These are phyloP conservation scores for Melanocharis versteri DNA, from an alignment of 2,113 vertebrate species.

Conservation along the genomic window DNA sequence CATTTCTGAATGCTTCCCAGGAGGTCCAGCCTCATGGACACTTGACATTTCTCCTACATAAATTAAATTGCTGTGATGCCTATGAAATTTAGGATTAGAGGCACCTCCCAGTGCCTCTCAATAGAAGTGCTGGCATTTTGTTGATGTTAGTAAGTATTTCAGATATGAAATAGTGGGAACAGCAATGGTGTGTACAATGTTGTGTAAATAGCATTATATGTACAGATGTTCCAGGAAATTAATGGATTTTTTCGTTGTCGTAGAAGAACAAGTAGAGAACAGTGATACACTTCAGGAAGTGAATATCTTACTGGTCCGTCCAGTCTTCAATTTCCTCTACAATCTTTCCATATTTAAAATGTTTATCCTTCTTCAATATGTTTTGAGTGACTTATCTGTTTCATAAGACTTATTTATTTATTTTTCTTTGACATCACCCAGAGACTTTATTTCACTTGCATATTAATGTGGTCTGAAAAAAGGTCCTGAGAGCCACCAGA, in stretches of 20 bases:
- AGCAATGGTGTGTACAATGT: background rate
- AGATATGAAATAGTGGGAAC: background rate
- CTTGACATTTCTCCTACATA: conserved; percentile 60
- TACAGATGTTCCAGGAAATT: background rate
- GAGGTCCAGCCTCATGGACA: conserved; percentile 41
- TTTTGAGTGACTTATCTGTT: background rate
- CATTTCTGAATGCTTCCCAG: conserved; percentile 54
- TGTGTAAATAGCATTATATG: background rate
- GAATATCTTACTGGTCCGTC: background rate
- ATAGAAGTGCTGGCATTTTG: background rate
- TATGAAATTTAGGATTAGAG: conserved; percentile 34
- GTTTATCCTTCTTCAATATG: background rate
- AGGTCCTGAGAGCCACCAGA: background rate
- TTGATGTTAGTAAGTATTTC: background rate
- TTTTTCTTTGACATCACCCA: background rate
- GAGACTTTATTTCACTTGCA: background rate
- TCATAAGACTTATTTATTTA: background rate
- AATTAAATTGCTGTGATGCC: conserved; percentile 52
- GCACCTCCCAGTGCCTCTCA: background rate
- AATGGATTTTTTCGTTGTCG: background rate
- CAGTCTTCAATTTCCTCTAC: background rate
- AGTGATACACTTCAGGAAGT: background rate
- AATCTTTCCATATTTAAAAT: background rate
- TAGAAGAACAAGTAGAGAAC: background rate
- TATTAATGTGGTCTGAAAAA: background rate